Evolutionary conservation across 1,140 invertebrate genomes (phyloP).

Genomic region (Drosophila subobscura): DNA sequence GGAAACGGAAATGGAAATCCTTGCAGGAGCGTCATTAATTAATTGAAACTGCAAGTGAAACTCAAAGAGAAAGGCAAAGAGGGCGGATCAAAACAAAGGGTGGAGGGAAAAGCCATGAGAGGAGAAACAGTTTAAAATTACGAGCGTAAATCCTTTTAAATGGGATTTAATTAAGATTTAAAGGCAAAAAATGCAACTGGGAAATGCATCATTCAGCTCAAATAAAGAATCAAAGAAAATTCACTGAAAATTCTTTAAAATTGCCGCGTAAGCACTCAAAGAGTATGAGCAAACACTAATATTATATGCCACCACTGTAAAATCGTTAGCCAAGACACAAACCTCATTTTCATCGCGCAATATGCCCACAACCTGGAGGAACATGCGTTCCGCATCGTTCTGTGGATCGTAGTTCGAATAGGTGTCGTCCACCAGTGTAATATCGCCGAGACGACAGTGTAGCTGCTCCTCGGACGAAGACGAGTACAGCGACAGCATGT

Average conservation of each 20-base stretch:
- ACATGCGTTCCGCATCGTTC: conserved; percentile 83
- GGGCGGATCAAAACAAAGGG: too few relatives aligned
- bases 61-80: conserved; percentile 24
- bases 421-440: conserved; percentile 81
- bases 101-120: neutral
- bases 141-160: conserved; percentile 35
- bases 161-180: conserved; percentile 54
- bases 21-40: conserved; percentile 55
- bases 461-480: conserved; percentile 75
- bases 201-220: conserved; percentile 42
- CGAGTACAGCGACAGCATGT: conserved; percentile 69
- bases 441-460: conserved; percentile 74
- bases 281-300: conserved; percentile 5
- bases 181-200: conserved; percentile 9
- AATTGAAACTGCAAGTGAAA: conserved; percentile 53
- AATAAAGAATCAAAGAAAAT: conserved; percentile 1
- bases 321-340: conserved; percentile 58
- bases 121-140: conserved; percentile 18
- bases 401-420: conserved; percentile 80
- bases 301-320: conserved; percentile 8
- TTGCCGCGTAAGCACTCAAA: too few relatives aligned
- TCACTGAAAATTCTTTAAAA: too few relatives aligned
- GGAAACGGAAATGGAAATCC: conserved; percentile 36
- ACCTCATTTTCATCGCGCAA: conserved; percentile 83
- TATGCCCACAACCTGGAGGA: conserved; percentile 82